Conservation (phyloP, 37 sponge, comb jelly and placozoan species). For the Theonella swinhoei region DNA sequence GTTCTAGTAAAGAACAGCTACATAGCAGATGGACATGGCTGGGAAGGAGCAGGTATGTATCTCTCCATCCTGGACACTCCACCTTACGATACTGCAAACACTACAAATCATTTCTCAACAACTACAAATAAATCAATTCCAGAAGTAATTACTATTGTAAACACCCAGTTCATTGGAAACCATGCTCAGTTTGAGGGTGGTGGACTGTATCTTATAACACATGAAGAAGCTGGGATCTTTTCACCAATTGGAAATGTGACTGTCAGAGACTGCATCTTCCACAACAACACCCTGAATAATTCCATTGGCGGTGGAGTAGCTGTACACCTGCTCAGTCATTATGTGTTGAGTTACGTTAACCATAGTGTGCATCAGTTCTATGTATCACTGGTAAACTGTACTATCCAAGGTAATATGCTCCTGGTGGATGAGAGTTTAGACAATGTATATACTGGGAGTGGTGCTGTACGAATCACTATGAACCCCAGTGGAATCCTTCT, state of each 20-base stretch:
- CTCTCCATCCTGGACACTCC: not conserved
- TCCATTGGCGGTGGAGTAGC: not conserved
- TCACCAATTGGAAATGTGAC: not conserved
- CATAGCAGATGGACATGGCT: not conserved
- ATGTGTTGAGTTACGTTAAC: not conserved
- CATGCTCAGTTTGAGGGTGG: not conserved
- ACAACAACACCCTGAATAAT: not conserved
- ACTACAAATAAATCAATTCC: not conserved
- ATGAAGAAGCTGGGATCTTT: not conserved
- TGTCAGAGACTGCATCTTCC: not conserved
- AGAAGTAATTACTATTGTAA: not conserved
- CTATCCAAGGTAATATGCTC: not conserved
- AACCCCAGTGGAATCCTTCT: not conserved
- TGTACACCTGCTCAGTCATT: not conserved
- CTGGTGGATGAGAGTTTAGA: too few species aligned
- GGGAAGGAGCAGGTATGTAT: not conserved
- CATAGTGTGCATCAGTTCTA: not conserved
- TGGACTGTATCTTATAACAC: not conserved
- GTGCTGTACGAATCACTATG: not conserved
- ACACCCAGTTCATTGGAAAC: constrained; percentile 3
- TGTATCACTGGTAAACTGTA: not conserved
- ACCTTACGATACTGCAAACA: not conserved
- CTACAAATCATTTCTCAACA: too few species aligned
- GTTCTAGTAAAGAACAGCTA: not conserved
- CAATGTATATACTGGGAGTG: not conserved